A percentile compares a stretch with the other conserved stretches of the same genome.
Evolutionary conservation across 2,797 vertebrate species (phyloP).

Genomic region (Telmatherina bonti): DNA sequence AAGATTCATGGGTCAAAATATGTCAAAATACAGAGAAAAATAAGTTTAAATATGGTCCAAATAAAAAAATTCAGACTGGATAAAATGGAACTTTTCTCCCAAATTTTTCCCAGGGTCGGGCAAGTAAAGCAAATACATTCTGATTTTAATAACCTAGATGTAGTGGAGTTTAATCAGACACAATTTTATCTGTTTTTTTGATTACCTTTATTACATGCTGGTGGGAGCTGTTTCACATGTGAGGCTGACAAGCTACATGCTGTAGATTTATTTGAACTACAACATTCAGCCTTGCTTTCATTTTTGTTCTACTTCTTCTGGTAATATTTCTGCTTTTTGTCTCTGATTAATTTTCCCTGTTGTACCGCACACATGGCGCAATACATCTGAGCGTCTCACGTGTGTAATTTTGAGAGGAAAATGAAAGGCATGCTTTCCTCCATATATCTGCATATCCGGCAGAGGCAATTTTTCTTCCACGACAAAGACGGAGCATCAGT

Average conservation of each 20-base stretch:
- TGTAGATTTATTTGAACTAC: background rate
- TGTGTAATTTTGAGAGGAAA: slow-evolving; percentile 26
- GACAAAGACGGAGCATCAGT: slow-evolving; percentile 56
- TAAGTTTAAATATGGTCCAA: too few species aligned
- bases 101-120: too few species aligned
- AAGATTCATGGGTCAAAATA: too few species aligned
- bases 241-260: background rate
- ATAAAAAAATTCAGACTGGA: too few species aligned
- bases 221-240: background rate
- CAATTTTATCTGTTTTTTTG: too few species aligned
- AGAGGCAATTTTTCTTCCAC: slow-evolving; percentile 28
- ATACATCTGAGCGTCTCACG: slow-evolving; percentile 7
- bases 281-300: background rate
- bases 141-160: too few species aligned
- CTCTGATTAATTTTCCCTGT: slow-evolving; percentile 20
- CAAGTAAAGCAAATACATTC: too few species aligned
- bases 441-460: slow-evolving; percentile 54
- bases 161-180: background rate
- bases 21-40: too few species aligned
- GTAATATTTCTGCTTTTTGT: background rate
- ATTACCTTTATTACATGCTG: too few species aligned
- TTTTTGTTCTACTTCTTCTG: background rate
- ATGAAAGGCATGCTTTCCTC: slow-evolving; percentile 19
- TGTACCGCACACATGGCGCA: background rate
- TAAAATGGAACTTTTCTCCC: too few species aligned